Evolutionary conservation across 2,888 invertebrate species (phyloP), one percentile per base, ranked within the genome.

Genomic region (Melanostoma scalare): DNA sequence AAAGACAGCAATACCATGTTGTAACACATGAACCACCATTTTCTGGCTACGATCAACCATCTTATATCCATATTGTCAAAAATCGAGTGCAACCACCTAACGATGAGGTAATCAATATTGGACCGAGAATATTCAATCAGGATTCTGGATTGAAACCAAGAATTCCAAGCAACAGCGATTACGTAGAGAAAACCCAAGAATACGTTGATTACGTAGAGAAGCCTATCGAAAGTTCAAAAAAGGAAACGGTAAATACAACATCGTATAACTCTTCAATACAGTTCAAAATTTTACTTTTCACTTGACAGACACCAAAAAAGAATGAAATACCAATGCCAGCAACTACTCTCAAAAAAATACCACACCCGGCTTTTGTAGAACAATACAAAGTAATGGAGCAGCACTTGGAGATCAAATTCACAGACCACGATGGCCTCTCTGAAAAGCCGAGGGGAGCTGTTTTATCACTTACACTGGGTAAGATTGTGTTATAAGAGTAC

Each of bases 361-460:
- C 86, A 0, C 85, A 89, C 58, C 86, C 87, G 1, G 88, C 90
- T 1, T 88, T 90, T 20, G 91, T 90, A 77, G 91, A 90, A 86
- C 91, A 90, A 84, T 90, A 90, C 77, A 89, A 90, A 86, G 89
- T 90, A 86, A 89, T 90, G 69, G 91, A 90, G 81, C 89, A 90
- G 53, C 89, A 89, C 82, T 87, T 91, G 75, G 91, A 92, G 85
- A 86, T 89, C 31, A 89, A 92, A 78, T 90, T 90, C 86, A 92
- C 92, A 65, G 93, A 93, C 88, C 93, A 92, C 87, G 95, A 94
- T 90, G 95, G 94, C 0, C 92, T 93, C 80, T 93, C 94, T 85
- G 94, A 94, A 88, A 94, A 93, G 71, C 96, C 96, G 31, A 94
- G 94, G 63, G 96, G 96, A 71, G 97, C 97, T 6, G 94, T 96